These are phyloP conservation scores for Parapristionchus giblindavisi DNA, from an alignment of 2,888 invertebrate genomes.

Conservation along the genomic window DNA sequence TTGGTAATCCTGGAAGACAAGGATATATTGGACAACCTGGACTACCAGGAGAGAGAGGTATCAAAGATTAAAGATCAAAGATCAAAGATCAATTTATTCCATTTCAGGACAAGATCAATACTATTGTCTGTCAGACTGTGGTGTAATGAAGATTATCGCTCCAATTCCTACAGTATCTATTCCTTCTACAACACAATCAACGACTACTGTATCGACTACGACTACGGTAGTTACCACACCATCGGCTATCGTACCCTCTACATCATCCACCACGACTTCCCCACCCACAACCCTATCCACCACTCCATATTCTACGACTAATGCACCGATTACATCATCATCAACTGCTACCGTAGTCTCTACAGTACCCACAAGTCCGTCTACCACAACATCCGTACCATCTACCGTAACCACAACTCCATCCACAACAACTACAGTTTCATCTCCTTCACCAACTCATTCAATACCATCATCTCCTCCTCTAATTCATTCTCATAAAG, in stretches of 20 bases:
- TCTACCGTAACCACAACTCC: not conserved
- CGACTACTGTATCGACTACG: not conserved
- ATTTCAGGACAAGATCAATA: slow-evolving; percentile 10
- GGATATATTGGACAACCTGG: slow-evolving; percentile 34
- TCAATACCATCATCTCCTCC: not conserved
- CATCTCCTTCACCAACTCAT: not conserved
- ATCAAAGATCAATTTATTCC: not conserved
- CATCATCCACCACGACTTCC: not conserved
- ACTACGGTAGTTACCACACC: not conserved
- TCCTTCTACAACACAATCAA: not conserved
- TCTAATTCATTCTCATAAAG: not conserved
- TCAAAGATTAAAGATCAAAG: not conserved
- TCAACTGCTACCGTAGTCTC: not conserved
- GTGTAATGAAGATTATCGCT: slow-evolving; percentile 30
- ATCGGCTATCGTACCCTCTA: not conserved
- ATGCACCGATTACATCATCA: not conserved
- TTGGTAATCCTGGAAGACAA: slow-evolving; percentile 13
- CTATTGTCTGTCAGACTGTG: slow-evolving; percentile 39
- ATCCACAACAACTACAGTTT: not conserved
- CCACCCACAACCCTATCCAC: not conserved
- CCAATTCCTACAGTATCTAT: not conserved
- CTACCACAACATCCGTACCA: not conserved
- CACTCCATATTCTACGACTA: not conserved
- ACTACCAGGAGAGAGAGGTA: slow-evolving; percentile 28
- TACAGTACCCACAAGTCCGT: not conserved